phyloP scores from a whole-genome alignment of 1,140 invertebrate genomes.

The Conus betulinus region DNA sequence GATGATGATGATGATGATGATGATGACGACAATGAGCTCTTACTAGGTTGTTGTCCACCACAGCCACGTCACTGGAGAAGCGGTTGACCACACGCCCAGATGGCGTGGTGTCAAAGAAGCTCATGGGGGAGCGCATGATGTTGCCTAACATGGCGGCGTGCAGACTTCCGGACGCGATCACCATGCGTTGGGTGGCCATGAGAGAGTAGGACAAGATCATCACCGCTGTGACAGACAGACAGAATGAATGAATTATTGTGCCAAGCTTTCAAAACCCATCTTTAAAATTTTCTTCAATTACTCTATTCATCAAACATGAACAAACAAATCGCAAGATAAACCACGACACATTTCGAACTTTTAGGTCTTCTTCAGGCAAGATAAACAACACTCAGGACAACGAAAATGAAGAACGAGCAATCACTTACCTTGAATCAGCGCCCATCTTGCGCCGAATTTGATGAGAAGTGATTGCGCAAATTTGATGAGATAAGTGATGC shows the following conservation, averaged over 20 bases:
- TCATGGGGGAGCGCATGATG: conserved; percentile 78
- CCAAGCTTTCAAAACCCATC: too few species aligned
- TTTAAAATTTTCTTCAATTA: too few species aligned
- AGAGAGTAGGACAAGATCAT: conserved; percentile 57
- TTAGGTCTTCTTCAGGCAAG: too few species aligned
- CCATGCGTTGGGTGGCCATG: conserved; percentile 49
- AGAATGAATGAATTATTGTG: not conserved
- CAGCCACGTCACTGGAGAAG: conserved; percentile 78
- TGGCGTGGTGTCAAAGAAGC: conserved; percentile 82
- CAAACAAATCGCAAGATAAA: too few species aligned
- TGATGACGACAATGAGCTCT: not conserved
- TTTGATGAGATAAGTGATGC: too few species aligned
- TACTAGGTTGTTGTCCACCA: conserved; percentile 65
- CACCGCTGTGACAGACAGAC: conserved; percentile 27
- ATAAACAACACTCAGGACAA: too few species aligned
- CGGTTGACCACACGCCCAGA: conserved; percentile 77
- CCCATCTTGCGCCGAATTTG: too few species aligned
- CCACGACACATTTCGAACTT: too few species aligned
- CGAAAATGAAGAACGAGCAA: too few species aligned
- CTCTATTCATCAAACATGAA: too few species aligned
- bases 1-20: not conserved
- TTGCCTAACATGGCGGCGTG: conserved; percentile 84
- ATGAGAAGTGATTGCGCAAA: too few species aligned
- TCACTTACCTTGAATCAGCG: too few species aligned
- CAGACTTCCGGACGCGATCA: conserved; percentile 83